A percentile compares a stretch with the other conserved stretches of the same genome.
phyloP scores from a whole-genome alignment of 2,888 invertebrate species.

The Plutella xylostella region DNA sequence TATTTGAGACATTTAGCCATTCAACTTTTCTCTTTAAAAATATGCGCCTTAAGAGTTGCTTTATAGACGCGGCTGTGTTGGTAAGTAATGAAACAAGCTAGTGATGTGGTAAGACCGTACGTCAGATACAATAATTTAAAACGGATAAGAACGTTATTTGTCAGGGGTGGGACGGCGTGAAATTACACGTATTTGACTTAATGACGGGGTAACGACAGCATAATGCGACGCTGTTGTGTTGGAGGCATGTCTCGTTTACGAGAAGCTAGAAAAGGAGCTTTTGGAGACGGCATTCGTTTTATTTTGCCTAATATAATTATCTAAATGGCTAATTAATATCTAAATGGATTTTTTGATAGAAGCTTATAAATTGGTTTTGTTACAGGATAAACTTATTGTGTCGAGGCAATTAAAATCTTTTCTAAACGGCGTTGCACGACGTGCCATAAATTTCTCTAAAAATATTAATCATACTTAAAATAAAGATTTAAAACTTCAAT shows the following conservation, averaged over 20 bases:
- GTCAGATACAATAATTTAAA: slow-evolving; percentile 21
- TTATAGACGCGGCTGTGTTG: background rate
- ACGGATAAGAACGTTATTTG: slow-evolving; percentile 20
- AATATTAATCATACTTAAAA: background rate
- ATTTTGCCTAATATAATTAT: background rate
- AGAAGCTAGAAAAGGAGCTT: background rate
- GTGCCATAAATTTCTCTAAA: background rate
- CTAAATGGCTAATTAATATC: background rate
- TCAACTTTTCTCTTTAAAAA: background rate
- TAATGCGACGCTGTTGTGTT: slow-evolving; percentile 16
- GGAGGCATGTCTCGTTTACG: slow-evolving; percentile 11
- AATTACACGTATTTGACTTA: slow-evolving; percentile 21
- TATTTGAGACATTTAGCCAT: background rate
- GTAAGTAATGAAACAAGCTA: background rate
- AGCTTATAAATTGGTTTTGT: background rate
- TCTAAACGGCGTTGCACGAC: no score
- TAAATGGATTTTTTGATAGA: no score
- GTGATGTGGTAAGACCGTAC: slow-evolving; percentile 3
- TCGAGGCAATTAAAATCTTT: no score
- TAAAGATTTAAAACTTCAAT: background rate
- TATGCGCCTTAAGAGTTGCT: background rate
- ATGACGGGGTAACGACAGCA: slow-evolving; percentile 21
- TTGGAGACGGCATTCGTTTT: background rate
- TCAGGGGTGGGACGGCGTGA: slow-evolving; percentile 21
- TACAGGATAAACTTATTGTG: background rate